Evolutionary conservation across 2,113 vertebrate species (phyloP), one percentile per base, ranked within the genome.

Genomic region (Pseudonaja textilis): DNA sequence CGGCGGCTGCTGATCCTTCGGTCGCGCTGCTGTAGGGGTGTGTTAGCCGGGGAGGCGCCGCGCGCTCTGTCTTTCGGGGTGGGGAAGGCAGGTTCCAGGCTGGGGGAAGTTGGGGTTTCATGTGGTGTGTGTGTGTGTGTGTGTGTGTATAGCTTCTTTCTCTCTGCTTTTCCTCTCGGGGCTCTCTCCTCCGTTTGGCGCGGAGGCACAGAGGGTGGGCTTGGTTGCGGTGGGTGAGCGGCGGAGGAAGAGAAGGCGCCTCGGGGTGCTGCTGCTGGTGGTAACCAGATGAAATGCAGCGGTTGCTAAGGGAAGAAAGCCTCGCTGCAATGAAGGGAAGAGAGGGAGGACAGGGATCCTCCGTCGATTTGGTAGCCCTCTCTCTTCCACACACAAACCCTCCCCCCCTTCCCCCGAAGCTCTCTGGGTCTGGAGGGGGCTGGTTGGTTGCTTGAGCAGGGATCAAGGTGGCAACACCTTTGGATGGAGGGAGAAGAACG

Each of bases 261-360:
- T 88, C 74, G 16, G 69, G 93, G 90, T 56, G 55, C 69, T 90
- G 64, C 39, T 92, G 92, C 52, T 89, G 64, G n/a, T 89, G 90
- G 90, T 25, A 89, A 89, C 64, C 45, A 74, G 87, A 52, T 85
- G 69, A 89, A 89, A 85, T 93, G 64, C 92, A 87, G 81, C 26
- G 81, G 92, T 89, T 89, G 93, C 87, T 91, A 91, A 57, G 93
- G 92, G 34, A 45, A 87, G 56, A 52, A 91, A 89, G 90, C 87
- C 25, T 29, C 55, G 10, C 90, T 59, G 87, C 90, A 85, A 89
- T 85, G 90, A 52, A 61, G 55, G 29, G 4, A 23, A 23, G n/a
- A 12, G 47, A 26, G 47, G 25, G 39, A 29, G 11, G 87, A 54
- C 47, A 10, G 87, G 47, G 50, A 54, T 4, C 12, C 23, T 29